phyloP scores from a whole-genome alignment of 2,797 vertebrate genomes.

The Aythya fuligula region DNA sequence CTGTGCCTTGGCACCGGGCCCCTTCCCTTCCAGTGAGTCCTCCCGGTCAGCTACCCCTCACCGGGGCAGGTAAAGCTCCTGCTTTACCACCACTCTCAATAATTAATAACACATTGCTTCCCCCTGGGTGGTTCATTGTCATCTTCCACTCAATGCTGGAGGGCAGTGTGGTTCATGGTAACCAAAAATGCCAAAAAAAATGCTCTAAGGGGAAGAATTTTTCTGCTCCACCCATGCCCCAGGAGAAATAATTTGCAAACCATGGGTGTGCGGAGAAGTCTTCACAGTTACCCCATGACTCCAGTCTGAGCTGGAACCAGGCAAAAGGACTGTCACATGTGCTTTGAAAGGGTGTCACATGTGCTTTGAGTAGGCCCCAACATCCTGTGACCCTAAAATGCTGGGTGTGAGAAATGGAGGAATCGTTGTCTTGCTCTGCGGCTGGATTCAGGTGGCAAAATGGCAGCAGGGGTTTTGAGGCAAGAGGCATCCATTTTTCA shows the following conservation, averaged over 20 bases:
- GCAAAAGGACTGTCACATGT: background rate
- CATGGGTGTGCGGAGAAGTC: background rate
- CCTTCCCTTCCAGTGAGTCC: background rate
- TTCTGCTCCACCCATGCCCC: rapidly evolving
- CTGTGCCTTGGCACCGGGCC: background rate
- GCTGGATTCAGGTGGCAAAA: background rate
- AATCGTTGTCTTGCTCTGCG: background rate
- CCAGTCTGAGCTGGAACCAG: rapidly evolving
- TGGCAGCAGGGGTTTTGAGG: conserved; percentile 9
- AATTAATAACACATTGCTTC: background rate
- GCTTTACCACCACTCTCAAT: rapidly evolving
- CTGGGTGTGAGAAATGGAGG: background rate
- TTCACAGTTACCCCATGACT: background rate
- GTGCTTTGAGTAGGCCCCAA: background rate
- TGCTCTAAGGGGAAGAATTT: background rate
- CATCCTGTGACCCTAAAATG: background rate
- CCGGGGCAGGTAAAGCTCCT: background rate
- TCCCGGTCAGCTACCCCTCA: rapidly evolving
- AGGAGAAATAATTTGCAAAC: background rate
- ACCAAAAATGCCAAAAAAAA: background rate
- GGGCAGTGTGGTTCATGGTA: background rate
- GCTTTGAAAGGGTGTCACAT: background rate
- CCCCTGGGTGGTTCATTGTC: background rate
- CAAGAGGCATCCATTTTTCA: background rate
- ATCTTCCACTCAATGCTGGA: background rate